Base-by-base conservation (phyloP, 2,113 vertebrate genomes). In the Lagopus leucura region DNA sequence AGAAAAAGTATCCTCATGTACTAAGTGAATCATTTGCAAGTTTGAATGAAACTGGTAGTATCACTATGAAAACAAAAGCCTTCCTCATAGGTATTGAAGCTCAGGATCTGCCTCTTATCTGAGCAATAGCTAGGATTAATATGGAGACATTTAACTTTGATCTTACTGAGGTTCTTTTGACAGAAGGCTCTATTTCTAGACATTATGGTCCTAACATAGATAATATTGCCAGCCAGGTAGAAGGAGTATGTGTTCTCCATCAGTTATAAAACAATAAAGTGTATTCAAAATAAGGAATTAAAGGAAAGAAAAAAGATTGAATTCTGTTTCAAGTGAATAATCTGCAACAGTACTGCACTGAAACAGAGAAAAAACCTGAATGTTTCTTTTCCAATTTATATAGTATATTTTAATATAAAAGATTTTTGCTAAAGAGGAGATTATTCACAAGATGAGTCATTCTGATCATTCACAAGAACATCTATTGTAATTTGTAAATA, bases 401-500 rank as follows among this genome's bases (percentile, higher is more conserved):
- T 42, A 63, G 54, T 12, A 20, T 72, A 28, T 85, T 70, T 96
- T 93, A 45, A 78, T 94, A 55, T 71, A 8, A 91, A 86, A 60
- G 32, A 34, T 13, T 22, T 34, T 60, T 34, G 19, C 57, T 60
- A 34, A n/a, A 58, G 20, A 60, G 13, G 32, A 82, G 43, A 84
- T 76, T 42, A 42, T 88, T 94, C 13, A 13, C 38, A 38, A 38
- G 38, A 38, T 38, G 38, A 38, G 10, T 38, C 38, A 38, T 38
- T 85, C 79, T 88, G 82, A 88, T 80, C 82, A 66, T 92, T 90
- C 65, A 93, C 30, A 88, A 45, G 28, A 90, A 91, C 89, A 82
- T 90, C 86, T 87, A 77, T 64, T 79, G 69, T 91, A 77, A 91
- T 32, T 93, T 89, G 89, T 90, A 94, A 95, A 85, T 89, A 91